These are phyloP conservation scores for Tetramorium alpestre DNA, from an alignment of 1,140 invertebrate genomes.

Conservation along the genomic window DNA sequence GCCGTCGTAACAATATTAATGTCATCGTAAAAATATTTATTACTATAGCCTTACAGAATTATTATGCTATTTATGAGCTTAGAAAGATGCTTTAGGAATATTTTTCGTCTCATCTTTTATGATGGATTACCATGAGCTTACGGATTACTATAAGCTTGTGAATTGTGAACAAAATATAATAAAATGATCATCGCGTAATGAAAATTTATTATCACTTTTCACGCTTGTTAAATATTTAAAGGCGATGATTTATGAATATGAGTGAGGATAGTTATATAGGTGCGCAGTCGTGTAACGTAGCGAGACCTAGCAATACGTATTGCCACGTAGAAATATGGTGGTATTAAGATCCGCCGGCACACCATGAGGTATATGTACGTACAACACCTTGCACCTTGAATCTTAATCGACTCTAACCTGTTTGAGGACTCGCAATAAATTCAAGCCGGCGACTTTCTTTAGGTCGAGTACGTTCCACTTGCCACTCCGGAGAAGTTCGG, in stretches of 20 bases:
- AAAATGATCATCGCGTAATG: neutral
- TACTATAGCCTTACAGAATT: neutral
- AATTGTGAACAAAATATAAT: conserved; percentile 12
- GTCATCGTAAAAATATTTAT: neutral
- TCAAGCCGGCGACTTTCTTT: conserved; percentile 95
- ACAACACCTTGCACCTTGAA: neutral
- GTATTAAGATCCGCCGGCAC: conserved; percentile 20
- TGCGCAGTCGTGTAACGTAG: neutral
- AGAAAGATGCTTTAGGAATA: neutral
- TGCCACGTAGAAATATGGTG: conserved; percentile 28
- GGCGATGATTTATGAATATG: neutral
- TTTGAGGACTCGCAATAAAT: conserved; percentile 92
- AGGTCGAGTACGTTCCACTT: conserved; percentile 94
- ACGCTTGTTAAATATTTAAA: conserved; percentile 10
- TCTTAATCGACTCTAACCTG: conserved; percentile 72
- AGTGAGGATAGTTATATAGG: neutral
- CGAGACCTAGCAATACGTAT: conserved; percentile 18
- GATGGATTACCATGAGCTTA: neutral
- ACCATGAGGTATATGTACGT: neutral
- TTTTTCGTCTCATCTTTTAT: neutral
- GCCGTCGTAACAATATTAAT: neutral
- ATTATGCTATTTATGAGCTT: neutral
- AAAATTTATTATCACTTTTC: conserved; percentile 17
- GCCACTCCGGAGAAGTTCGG: conserved; percentile 91
- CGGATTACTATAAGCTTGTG: neutral